These are phyloP conservation scores for Corapipo altera DNA, from an alignment of 2,113 vertebrate species.

Conservation along the genomic window DNA sequence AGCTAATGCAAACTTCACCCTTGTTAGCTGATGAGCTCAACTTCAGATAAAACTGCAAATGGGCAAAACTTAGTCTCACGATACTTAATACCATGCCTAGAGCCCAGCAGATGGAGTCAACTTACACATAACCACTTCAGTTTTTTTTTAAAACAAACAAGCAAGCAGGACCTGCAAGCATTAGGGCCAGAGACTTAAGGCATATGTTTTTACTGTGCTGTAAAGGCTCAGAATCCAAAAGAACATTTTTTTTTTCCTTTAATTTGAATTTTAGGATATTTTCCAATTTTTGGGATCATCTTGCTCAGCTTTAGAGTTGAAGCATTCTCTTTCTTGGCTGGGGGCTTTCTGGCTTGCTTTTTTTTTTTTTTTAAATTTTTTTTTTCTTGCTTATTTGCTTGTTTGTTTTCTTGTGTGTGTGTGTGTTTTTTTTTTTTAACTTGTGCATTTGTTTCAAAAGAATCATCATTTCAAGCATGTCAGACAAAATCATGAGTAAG, in stretches of 20 bases:
- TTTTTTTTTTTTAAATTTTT: neutral
- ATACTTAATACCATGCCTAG: neutral
- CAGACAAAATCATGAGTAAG: neutral
- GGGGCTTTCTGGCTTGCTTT: neutral
- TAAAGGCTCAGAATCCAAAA: neutral
- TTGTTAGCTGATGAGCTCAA: constrained; percentile 16
- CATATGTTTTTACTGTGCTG: neutral
- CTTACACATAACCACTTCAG: neutral
- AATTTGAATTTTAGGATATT: neutral
- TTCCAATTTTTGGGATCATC: neutral
- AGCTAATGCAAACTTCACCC: constrained; percentile 50
- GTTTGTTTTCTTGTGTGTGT: neutral
- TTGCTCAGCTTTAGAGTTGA: neutral
- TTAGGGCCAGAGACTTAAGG: neutral
- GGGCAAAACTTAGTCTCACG: neutral
- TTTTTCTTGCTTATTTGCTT: neutral
- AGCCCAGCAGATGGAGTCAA: constrained; percentile 35
- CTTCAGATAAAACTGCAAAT: neutral
- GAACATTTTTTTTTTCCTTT: neutral
- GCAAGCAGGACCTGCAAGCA: neutral
- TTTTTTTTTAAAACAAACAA: neutral
- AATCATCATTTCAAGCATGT: neutral
- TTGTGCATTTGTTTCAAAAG: neutral
- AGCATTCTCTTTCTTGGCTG: neutral
- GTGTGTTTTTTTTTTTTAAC: neutral